A percentile compares a stretch with the other conserved stretches of the same genome.
Evolutionary conservation across 2,797 vertebrate species (phyloP).

Genomic region (Notolabrus celidotus): DNA sequence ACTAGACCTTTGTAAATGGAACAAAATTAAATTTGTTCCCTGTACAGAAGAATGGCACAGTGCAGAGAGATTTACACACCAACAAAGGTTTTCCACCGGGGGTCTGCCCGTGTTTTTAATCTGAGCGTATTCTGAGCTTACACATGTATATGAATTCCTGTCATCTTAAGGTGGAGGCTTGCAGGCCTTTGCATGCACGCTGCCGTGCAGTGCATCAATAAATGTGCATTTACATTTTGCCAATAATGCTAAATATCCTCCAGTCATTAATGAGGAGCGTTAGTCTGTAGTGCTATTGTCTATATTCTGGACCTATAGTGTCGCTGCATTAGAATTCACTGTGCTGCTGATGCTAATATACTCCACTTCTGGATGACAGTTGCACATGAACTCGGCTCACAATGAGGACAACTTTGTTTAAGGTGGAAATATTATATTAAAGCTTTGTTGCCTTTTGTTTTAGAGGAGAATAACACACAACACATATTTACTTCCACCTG

Average conservation of each 20-base stretch:
- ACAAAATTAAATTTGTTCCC: conserved; percentile 80
- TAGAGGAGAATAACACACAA: too few relatives aligned
- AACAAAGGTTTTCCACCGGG: conserved; percentile 48
- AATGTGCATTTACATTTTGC: conserved; percentile 82
- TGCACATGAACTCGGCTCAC: conserved; percentile 63
- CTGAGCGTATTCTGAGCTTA: conserved; percentile 45
- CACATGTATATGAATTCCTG: conserved; percentile 44
- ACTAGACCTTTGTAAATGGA: conserved; percentile 81
- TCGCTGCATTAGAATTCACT: conserved; percentile 72
- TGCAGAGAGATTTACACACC: conserved; percentile 69
- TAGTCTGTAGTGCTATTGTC: conserved; percentile 63
- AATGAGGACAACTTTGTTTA: conserved; percentile 51
- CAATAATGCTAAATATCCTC: conserved; percentile 83
- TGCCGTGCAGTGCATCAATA: conserved; percentile 69
- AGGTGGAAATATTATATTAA: conserved; percentile 50
- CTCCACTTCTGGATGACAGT: conserved; percentile 68
- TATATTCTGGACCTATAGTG: conserved; percentile 61
- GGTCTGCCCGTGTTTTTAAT: conserved; percentile 57
- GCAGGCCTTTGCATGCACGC: conserved; percentile 40
- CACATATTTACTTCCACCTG: too few relatives aligned
- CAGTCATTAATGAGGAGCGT: conserved; percentile 69
- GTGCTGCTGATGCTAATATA: conserved; percentile 74
- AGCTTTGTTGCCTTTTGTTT: conserved; percentile 38
- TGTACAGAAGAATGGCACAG: conserved; percentile 70
- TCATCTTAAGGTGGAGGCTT: conserved; percentile 49